Base-by-base conservation (phyloP, 1,140 invertebrate genomes). In the Mylabris phalerata region DNA sequence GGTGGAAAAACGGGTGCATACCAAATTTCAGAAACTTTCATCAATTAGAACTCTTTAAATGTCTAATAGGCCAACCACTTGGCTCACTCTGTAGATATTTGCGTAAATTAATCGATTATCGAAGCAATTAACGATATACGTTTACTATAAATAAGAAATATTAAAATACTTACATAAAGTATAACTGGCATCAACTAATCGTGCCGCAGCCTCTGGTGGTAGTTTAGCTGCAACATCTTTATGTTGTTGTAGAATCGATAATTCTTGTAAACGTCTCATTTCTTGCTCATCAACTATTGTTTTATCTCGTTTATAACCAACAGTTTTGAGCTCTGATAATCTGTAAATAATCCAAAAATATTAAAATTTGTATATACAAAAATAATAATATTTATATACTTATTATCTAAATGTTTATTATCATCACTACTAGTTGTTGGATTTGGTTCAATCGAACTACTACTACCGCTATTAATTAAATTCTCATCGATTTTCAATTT, bases 241-340 rank as follows among this genome's bases (percentile, higher is more conserved):
- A 62, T 80, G 78, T 44, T 73, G 70, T 24, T 85, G 82, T 63
- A 89, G 73, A 50, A 89, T 75, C 3, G 85, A 78, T 81, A 89
- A 81, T 75, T 88, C 86, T 55, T 87, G 80, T 3, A 74, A 73
- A 64, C 88, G 80, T n/a, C 88, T 79, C 61, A 81, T 73, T 60
- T 89, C 85, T 62, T 87, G 82, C 63, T 90, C 88, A 50, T 88
- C 84, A 38, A 83, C 80, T 59, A 91, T 74, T 43, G 79, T 79
- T 62, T 89, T 83, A 71, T 90, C 88, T 66, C 83, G 83, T 55
- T 79, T 80, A 68, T 90, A 87, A 61, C 80, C 82, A 56, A 89
- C 80, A 49, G 77, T 82, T 62, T 85, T 87, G 57, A 91, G 74
- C 73, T 90, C 84, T 3, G 85, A 83, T 62, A 91, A 77, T 77